Conservation (phyloP, 2,797 vertebrate species). For the Poliocrania exsul region DNA sequence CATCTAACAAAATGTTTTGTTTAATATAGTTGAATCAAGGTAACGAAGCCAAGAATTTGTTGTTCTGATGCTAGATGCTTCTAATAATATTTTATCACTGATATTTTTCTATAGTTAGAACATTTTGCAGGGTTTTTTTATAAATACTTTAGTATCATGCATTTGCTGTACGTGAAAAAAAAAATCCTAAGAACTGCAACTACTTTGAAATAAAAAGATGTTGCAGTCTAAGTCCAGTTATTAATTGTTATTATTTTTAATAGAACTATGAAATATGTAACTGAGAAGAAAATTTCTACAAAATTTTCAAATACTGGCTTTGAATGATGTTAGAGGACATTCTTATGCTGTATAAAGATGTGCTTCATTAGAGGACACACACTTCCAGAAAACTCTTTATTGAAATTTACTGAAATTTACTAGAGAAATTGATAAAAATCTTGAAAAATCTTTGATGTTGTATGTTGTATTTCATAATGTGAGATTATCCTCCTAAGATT, state of each 20-base stretch:
- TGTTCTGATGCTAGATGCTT: not conserved
- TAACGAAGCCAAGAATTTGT: not conserved
- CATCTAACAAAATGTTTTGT: not conserved
- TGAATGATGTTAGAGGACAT: not conserved
- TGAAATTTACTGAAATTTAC: not conserved
- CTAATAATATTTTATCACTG: not conserved
- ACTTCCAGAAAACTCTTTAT: not conserved
- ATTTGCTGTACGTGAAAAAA: not conserved
- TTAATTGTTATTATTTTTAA: not conserved
- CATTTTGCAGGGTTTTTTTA: not conserved
- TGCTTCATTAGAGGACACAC: not conserved
- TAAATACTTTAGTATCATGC: not conserved
- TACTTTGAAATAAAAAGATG: not conserved
- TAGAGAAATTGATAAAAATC: not conserved
- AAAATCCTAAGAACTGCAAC: not conserved
- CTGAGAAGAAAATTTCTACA: not conserved
- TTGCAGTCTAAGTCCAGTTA: not conserved
- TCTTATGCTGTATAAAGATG: not conserved
- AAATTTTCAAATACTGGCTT: not conserved
- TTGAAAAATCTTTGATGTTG: not conserved
- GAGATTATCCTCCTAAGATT: not conserved
- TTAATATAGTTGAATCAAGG: not conserved
- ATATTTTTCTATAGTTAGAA: not conserved
- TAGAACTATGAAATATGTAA: not conserved
- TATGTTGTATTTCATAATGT: not conserved